A percentile compares a stretch with the other conserved stretches of the same genome.
These are phyloP conservation scores for Leptura quadrifasciata DNA, from an alignment of 2,888 invertebrate genomes.

Conservation along the genomic window DNA sequence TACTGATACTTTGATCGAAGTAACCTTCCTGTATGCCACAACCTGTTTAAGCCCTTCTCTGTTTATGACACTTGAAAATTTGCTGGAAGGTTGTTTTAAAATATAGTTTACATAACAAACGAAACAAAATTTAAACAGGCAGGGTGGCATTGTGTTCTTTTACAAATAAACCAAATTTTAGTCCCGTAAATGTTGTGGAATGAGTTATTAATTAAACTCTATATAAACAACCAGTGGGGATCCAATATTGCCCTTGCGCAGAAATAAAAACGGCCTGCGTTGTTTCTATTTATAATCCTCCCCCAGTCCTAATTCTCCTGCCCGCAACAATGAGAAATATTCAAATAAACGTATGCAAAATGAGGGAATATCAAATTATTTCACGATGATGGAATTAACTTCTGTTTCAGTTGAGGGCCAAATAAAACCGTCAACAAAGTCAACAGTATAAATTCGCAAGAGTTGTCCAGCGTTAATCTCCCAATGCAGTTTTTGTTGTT, in stretches of 20 bases:
- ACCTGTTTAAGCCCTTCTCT: not conserved
- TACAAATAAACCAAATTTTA: not conserved
- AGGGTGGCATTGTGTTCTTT: not conserved
- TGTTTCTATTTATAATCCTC: not conserved
- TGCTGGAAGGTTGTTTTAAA: not conserved
- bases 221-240: not conserved
- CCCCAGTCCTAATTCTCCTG: not conserved
- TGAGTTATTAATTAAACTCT: conserved; percentile 2
- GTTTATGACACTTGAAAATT: not conserved
- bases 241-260: not conserved
- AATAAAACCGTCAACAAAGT: conserved; percentile 44
- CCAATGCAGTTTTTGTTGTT: conserved; percentile 45
- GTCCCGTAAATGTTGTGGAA: not conserved
- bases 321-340: not conserved
- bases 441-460: conserved; percentile 49
- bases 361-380: conserved; percentile 25
- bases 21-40: not conserved
- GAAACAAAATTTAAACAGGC: not conserved
- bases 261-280: conserved; percentile 6
- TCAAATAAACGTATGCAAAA: conserved; percentile 11
- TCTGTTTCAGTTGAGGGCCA: conserved; percentile 13
- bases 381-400: conserved; percentile 31
- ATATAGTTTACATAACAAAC: no score
- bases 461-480: conserved; percentile 42
- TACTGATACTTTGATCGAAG: no score